Conservation (phyloP, 2,888 invertebrate species). For the Odontomyia ornata region DNA sequence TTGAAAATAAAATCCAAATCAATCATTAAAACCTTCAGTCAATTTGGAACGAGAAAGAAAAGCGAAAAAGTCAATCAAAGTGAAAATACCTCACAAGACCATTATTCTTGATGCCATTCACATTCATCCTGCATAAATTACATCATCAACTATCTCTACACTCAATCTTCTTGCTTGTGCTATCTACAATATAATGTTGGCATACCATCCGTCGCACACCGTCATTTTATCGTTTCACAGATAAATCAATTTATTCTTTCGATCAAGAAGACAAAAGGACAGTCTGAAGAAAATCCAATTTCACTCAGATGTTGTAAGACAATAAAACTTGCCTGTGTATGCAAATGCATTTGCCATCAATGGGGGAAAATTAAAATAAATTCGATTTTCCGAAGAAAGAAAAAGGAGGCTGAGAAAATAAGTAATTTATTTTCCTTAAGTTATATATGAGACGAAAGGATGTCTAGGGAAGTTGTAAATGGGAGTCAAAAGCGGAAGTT, state of each 20-base stretch:
- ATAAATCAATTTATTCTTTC: slow-evolving; percentile 41
- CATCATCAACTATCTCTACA: slow-evolving; percentile 1
- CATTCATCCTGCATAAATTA: slow-evolving; percentile 34
- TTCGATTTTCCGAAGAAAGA: slow-evolving; percentile 11
- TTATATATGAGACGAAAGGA: not conserved
- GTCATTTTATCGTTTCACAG: slow-evolving; percentile 14
- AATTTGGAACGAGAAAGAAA: slow-evolving; percentile 22
- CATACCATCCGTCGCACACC: not conserved
- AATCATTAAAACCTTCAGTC: slow-evolving; percentile 21
- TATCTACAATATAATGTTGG: no score
- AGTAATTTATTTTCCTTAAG: not conserved
- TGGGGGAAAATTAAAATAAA: slow-evolving; percentile 38
- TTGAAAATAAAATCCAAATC: slow-evolving; percentile 36
- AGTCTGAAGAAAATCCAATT: slow-evolving; percentile 39
- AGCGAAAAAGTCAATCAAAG: slow-evolving; percentile 33
- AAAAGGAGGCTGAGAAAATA: not conserved
- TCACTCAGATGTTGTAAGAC: slow-evolving; percentile 39
- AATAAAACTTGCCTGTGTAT: slow-evolving; percentile 23
- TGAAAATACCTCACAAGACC: slow-evolving; percentile 27
- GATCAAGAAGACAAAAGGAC: slow-evolving; percentile 33
- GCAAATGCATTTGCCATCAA: slow-evolving; percentile 20
- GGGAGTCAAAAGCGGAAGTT: no score
- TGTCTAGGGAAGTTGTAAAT: no score
- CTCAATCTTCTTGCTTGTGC: not conserved
- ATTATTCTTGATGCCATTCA: slow-evolving; percentile 36